These are phyloP conservation scores for Philereme vetulata DNA, from an alignment of 2,888 invertebrate genomes.

Conservation along the genomic window DNA sequence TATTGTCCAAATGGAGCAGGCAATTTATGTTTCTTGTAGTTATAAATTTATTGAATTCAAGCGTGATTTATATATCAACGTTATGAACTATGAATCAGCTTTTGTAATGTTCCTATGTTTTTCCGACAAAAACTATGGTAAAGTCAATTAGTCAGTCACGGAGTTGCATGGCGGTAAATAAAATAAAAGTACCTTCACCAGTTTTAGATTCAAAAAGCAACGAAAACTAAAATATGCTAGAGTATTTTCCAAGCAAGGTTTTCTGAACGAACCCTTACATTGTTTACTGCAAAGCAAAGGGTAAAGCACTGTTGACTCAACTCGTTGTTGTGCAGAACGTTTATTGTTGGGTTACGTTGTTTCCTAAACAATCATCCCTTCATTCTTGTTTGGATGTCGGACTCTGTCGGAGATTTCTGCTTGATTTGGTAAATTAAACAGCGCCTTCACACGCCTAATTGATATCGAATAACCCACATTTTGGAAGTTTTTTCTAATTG, in stretches of 20 bases:
- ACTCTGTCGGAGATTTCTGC: conserved; percentile 23
- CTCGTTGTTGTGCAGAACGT: conserved; percentile 47
- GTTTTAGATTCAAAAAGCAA: neutral
- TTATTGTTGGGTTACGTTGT: conserved; percentile 44
- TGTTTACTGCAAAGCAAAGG: conserved; percentile 41
- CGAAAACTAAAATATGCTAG: neutral
- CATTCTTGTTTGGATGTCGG: conserved; percentile 31
- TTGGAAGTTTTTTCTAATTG: too few relatives aligned
- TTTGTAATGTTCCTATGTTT: too few relatives aligned
- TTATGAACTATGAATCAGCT: too few relatives aligned
- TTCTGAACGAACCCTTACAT: conserved; percentile 9
- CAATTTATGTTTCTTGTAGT: too few relatives aligned
- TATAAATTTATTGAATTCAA: too few relatives aligned
- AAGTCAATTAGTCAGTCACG: too few relatives aligned
- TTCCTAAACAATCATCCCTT: conserved; percentile 46
- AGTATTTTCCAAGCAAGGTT: neutral
- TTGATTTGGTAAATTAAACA: conserved; percentile 35
- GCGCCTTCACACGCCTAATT: conserved; percentile 9
- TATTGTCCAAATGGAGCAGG: too few relatives aligned
- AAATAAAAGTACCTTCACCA: too few relatives aligned
- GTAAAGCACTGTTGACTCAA: conserved; percentile 40
- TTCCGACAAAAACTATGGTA: too few relatives aligned
- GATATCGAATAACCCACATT: too few relatives aligned
- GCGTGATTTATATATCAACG: too few relatives aligned
- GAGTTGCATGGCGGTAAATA: too few relatives aligned